Conservation (phyloP, 2,797 vertebrate genomes). For the Gymnocypris eckloni region DNA sequence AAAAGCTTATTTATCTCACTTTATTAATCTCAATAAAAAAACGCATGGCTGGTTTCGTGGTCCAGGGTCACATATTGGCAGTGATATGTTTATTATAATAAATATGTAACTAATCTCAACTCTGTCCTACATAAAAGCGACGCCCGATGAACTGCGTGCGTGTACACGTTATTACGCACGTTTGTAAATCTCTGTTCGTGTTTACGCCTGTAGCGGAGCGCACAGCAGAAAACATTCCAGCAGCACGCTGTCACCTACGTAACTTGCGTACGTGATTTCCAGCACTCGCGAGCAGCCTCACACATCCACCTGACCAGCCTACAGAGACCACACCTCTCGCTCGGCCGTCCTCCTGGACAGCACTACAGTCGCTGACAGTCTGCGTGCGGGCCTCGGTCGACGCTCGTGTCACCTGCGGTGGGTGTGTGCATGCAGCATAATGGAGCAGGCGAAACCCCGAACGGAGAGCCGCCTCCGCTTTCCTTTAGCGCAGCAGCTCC, state of each 20-base stretch:
- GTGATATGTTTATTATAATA: neutral
- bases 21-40: neutral
- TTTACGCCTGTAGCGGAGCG: constrained; percentile 40
- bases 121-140: constrained; percentile 10
- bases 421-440: constrained; percentile 82
- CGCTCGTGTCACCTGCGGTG: constrained; percentile 37
- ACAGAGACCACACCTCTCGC: constrained; percentile 35
- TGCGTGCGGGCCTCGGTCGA: constrained; percentile 6
- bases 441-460: constrained; percentile 75
- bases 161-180: constrained; percentile 2
- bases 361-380: constrained; percentile 15
- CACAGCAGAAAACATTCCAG: neutral
- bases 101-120: neutral
- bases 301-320: constrained; percentile 36
- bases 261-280: constrained; percentile 21
- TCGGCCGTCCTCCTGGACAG: constrained; percentile 8
- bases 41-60: neutral
- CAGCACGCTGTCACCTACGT: neutral
- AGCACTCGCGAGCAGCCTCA: neutral
- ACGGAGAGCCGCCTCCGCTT: constrained; percentile 65
- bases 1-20: too few species aligned
- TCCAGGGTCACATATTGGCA: neutral
- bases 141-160: constrained; percentile 12
- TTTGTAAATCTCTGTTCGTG: constrained; percentile 38
- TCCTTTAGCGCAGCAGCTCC: constrained; percentile 70